Percentiles rank a stretch among this genome's conserved stretches.
phyloP scores from a whole-genome alignment of 2,888 invertebrate genomes.

The Lutraria lutraria region DNA sequence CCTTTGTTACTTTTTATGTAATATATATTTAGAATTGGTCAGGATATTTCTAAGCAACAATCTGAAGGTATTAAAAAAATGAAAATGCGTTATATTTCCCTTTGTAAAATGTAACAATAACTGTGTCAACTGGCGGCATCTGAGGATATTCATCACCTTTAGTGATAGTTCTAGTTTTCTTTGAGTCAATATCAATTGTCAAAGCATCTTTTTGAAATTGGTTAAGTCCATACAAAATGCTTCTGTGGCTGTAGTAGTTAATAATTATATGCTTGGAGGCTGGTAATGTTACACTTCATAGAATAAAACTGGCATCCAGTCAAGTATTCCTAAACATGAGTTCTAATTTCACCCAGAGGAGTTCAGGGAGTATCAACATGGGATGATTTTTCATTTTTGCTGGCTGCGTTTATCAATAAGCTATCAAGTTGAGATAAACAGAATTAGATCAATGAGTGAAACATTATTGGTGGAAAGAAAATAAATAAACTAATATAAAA shows the following conservation, averaged over 20 bases:
- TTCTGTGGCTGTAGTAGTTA: neutral
- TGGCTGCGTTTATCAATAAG: conserved; percentile 12
- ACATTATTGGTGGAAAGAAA: neutral
- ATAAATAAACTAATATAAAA: neutral
- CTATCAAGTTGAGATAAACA: conserved; percentile 14
- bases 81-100: too few species aligned
- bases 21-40: too few species aligned
- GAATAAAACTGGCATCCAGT: neutral
- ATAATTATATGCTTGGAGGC: neutral
- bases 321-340: neutral
- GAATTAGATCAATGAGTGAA: neutral
- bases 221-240: neutral
- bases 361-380: neutral
- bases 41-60: too few species aligned
- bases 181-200: too few species aligned
- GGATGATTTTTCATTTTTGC: neutral
- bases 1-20: too few species aligned
- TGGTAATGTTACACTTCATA: neutral
- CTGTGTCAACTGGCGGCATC: too few species aligned
- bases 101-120: too few species aligned
- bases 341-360: neutral
- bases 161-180: too few species aligned
- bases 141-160: too few species aligned
- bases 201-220: too few species aligned
- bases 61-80: too few species aligned